A percentile compares a stretch with the other conserved stretches of the same genome.
Conservation (phyloP, 2,888 invertebrate genomes). For the Anaspis maculata region DNA sequence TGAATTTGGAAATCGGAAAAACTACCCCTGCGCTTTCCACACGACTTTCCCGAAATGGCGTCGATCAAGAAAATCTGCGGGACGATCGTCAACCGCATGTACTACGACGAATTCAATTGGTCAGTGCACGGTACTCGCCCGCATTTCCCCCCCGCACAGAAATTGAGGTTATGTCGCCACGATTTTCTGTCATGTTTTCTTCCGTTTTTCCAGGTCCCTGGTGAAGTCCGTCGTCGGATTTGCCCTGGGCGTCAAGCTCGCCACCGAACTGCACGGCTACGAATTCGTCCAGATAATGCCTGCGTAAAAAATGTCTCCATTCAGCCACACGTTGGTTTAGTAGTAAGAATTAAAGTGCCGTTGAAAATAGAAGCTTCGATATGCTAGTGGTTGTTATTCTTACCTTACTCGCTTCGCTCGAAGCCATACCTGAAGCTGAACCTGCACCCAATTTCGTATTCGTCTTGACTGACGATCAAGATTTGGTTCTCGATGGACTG, state of each 20-base stretch:
- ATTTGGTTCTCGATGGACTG: constrained; percentile 67
- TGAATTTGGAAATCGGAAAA: too few relatives aligned
- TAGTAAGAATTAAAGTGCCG: constrained; percentile 4
- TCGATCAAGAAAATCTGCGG: too few relatives aligned
- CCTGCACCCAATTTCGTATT: constrained; percentile 64
- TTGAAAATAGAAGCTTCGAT: constrained; percentile 1
- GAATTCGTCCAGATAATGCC: constrained; percentile 45
- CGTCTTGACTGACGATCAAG: constrained; percentile 81
- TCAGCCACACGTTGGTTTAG: neutral
- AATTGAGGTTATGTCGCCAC: constrained; percentile 11
- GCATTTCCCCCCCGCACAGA: too few relatives aligned
- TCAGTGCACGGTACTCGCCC: constrained; percentile 1
- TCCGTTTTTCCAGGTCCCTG: constrained; percentile 10
- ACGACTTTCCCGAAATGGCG: too few relatives aligned
- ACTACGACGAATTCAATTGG: constrained; percentile 14
- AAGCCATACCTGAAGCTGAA: too few relatives aligned
- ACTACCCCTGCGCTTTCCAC: too few relatives aligned
- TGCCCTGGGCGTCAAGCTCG: constrained; percentile 66
- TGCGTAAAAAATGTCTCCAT: too few relatives aligned
- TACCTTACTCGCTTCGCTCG: too few relatives aligned
- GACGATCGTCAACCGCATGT: constrained; percentile 10
- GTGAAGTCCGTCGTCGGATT: constrained; percentile 13
- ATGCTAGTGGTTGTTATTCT: too few relatives aligned
- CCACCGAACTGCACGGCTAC: constrained; percentile 67
- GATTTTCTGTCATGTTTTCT: neutral